Conservation (phyloP, 1,140 invertebrate genomes). For the Rhopalosiphum padi region DNA sequence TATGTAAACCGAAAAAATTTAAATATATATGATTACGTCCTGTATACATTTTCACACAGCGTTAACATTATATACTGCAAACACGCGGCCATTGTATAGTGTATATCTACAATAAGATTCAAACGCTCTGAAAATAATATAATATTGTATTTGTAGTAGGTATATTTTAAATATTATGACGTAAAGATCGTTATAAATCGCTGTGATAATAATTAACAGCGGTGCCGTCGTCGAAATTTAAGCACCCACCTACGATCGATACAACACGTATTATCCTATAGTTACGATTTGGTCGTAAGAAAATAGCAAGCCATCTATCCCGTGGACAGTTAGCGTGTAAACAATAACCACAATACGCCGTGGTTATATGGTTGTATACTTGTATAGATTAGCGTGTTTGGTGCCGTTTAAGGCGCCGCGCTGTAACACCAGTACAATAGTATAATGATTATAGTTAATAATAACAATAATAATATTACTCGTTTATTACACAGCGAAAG, state of each 20-base stretch:
- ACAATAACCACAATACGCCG: not conserved
- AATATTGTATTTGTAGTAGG: not conserved
- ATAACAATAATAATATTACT: not conserved
- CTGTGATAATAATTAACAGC: not conserved
- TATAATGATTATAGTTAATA: not conserved
- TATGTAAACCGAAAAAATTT: not conserved
- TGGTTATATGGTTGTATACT: not conserved
- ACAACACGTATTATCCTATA: no score
- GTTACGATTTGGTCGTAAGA: not conserved
- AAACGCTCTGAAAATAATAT: not conserved
- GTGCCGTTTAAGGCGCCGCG: not conserved
- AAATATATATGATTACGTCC: no score
- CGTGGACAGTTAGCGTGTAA: not conserved
- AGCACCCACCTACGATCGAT: not conserved
- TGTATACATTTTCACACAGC: no score
- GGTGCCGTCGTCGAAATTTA: not conserved
- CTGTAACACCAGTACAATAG: not conserved
- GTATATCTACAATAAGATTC: not conserved
- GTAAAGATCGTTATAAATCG: not conserved
- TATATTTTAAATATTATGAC: no score
- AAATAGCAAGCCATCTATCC: not conserved
- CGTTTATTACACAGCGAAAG: not conserved
- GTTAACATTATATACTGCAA: no score
- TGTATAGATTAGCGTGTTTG: not conserved
- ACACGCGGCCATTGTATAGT: no score